Conservation (phyloP, 1,140 invertebrate species). For the Ceratina australensis region DNA sequence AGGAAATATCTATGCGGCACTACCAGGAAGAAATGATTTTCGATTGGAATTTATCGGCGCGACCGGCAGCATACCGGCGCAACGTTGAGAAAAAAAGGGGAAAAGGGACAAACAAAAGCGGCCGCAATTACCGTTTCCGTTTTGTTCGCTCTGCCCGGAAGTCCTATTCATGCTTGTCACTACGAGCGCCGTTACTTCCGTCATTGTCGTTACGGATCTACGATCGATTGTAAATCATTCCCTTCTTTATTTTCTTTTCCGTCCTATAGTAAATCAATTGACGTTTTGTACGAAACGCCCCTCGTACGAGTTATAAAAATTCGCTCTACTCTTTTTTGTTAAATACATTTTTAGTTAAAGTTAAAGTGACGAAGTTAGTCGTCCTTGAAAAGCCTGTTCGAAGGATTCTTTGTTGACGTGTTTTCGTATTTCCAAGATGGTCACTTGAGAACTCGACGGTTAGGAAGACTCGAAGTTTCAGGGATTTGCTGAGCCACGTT, state of each 20-base stretch:
- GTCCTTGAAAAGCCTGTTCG: not conserved
- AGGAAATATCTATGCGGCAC: conserved; percentile 8
- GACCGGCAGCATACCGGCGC: conserved; percentile 2
- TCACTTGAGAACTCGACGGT: not conserved
- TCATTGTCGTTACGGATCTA: conserved; percentile 60
- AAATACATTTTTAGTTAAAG: no score
- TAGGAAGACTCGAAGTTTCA: not conserved
- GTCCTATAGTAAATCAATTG: not conserved
- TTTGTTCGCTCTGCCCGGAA: conserved; percentile 61
- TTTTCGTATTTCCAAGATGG: not conserved
- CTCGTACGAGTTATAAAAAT: not conserved
- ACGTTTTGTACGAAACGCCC: not conserved
- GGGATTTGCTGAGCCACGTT: conserved; percentile 14
- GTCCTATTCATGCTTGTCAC: conserved; percentile 69
- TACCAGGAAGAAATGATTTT: conserved; percentile 22
- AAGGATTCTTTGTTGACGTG: not conserved
- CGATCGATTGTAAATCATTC: conserved; percentile 27
- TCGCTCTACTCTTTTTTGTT: not conserved
- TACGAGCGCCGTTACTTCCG: conserved; percentile 67
- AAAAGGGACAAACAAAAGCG: conserved; percentile 46
- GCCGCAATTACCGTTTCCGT: conserved; percentile 66
- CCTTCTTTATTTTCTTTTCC: not conserved
- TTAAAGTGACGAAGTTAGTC: not conserved
- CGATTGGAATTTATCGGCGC: conserved; percentile 50
- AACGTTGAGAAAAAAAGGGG: not conserved